Base-by-base conservation (phyloP, 2,113 vertebrate species). In the Centropus unirufus region DNA sequence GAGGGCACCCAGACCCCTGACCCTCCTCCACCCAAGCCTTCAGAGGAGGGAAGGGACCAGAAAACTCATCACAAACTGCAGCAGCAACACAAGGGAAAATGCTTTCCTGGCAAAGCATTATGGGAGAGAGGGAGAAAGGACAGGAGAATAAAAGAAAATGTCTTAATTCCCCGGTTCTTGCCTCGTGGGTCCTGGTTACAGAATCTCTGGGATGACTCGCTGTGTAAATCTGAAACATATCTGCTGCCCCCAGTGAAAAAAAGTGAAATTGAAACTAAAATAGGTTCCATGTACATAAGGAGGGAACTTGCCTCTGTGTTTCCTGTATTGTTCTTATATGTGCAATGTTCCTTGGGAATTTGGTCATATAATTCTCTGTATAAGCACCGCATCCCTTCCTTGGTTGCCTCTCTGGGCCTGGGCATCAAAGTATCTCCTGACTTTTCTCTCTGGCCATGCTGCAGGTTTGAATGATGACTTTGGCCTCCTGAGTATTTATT, bases 351-450 rank as follows among this genome's bases (percentile, higher is more conserved):
- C 30, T 80, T 7, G 27, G 22, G 12, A 23, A 9, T 67, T 32
- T 8, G 16, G 2, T 36, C 7, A 27, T 29, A 12, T 26, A 10
- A 42, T 49, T 70, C 36, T 26, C 34, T 1, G 3, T 20, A 0
- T 7, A 7, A 81, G 52, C 12, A 23, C 15, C 3, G 5, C 11
- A 1, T 36, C 44, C 44, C 66, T 12, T 73, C 15, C 26, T 44
- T 8, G 7, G 20, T 16, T 4, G 4, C 9, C 13, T 26, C 12
- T 24, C 47, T 0, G 0, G 77, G 74, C 34, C 49, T 10, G 17
- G 23, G 36, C 24, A 12, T 13, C 5, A 0, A 0, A 0, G 30
- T 8, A 22, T 7, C 32, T 57, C 19, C 87, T 39, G 42, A 11
- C 30, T 54, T 30, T 70, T 62, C 36, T 51, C 21, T 51, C n/a